Evolutionary conservation across 2,113 vertebrate species (phyloP).

Genomic region (Brachyhypopomus gauderio): DNA sequence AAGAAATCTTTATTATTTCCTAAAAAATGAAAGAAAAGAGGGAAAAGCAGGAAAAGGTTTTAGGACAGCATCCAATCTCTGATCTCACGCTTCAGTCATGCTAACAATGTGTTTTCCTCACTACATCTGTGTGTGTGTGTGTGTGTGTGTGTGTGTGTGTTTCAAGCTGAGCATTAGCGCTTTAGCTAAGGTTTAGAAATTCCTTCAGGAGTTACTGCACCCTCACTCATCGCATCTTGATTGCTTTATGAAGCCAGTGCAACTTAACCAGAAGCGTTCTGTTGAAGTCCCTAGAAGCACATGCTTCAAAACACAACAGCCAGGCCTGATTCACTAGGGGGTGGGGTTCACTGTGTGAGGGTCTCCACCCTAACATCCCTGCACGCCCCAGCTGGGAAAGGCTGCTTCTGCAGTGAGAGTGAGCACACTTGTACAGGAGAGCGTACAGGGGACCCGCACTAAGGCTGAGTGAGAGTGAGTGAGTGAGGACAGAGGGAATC

Average conservation of each 20-base stretch:
- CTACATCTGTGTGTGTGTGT: constrained; percentile 6
- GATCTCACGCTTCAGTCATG: constrained; percentile 55
- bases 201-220: constrained; percentile 9
- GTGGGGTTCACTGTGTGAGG: too few species aligned
- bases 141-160: not conserved
- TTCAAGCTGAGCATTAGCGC: not conserved
- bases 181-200: constrained; percentile 22
- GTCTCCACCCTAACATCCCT: too few species aligned
- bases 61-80: constrained; percentile 41
- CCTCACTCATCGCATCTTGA: constrained; percentile 7
- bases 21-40: constrained; percentile 27
- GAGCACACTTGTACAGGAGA: too few species aligned
- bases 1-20: constrained; percentile 52
- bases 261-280: not conserved
- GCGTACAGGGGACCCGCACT: too few species aligned
- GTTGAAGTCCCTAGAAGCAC: not conserved
- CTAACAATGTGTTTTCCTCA: constrained; percentile 50
- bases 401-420: too few species aligned
- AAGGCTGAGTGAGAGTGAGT: too few species aligned
- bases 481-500: too few species aligned
- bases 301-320: not conserved
- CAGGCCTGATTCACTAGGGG: too few species aligned
- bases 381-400: too few species aligned
- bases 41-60: constrained; percentile 24
- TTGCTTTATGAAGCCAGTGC: not conserved